Base-by-base conservation (phyloP, 2,888 invertebrate species). In the Branchipolynoe longqiensis region DNA sequence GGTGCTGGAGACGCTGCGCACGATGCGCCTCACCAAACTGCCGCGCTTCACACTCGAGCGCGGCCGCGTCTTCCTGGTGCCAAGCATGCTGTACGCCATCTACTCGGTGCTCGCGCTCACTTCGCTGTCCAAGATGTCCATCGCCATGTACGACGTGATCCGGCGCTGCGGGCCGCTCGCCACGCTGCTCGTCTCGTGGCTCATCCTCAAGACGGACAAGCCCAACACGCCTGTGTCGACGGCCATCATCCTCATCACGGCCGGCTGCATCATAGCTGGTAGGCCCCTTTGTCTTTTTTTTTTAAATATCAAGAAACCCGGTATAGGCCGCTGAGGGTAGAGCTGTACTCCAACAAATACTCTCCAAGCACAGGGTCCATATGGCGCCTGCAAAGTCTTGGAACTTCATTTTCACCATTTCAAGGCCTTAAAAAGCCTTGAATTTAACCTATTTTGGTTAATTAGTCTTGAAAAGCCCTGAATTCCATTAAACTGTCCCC, bases 71-170 rank as follows among this genome's bases (percentile, higher is more conserved):
- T 94, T 95, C 90, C 89, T 94, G 4, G 88, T 94, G 48, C 94
- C 95, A 1, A 94, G 95, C 0, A 83, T 94, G n/a, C 94, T 94
- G 87, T 94, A 94, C 90, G 94, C 93, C 0, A 86, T 94, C 0
- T 94, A 95, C 87, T 92, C 94, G 41, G 93, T 94, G 74, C 90
- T 95, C 54, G 93, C 94, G 6, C 92, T 95, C 56, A 93, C 92
- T 86, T 94, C 95, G 0, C 92, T 95, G 48, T 93, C 94, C 87
- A 94, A 94, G 83, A 94, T 95, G 93, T 95, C 94, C 86, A 94
- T 95, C 87, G 95, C 95, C 1, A 94, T 95, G 92, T 95, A 95
- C 89, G 94, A 94, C 1, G 94, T 94, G 1, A 89, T 95, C 40
- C 95, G 95, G 89, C 91, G 95, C 82, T 94, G 93, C 88, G 93